These are phyloP conservation scores for Aelia acuminata DNA, from an alignment of 2,888 invertebrate species.

Conservation along the genomic window DNA sequence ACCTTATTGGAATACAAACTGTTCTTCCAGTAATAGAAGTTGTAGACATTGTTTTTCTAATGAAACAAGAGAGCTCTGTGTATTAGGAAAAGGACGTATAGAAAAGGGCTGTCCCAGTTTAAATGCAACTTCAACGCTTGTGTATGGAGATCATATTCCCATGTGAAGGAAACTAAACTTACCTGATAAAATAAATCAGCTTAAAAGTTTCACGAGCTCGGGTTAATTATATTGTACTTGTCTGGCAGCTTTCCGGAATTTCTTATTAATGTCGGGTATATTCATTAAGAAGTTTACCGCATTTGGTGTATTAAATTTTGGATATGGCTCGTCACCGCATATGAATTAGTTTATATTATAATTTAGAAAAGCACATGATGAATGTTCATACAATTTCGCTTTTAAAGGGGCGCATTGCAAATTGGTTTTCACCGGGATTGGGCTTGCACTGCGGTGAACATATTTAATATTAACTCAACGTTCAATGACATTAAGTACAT, in stretches of 20 bases:
- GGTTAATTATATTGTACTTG: not conserved
- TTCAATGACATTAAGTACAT: too few relatives aligned
- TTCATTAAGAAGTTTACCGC: not conserved
- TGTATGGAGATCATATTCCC: not conserved
- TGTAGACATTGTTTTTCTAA: constrained; percentile 15
- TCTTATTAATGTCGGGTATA: not conserved
- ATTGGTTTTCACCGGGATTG: too few relatives aligned
- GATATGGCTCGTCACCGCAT: too few relatives aligned
- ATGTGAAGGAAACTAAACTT: not conserved
- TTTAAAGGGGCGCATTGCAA: too few relatives aligned
- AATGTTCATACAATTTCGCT: too few relatives aligned
- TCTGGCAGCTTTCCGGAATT: not conserved
- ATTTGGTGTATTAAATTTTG: too few relatives aligned
- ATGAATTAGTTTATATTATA: too few relatives aligned
- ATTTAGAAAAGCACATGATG: too few relatives aligned
- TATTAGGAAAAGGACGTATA: not conserved
- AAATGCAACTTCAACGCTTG: not conserved
- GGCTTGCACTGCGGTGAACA: too few relatives aligned
- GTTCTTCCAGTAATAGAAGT: not conserved
- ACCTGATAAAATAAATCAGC: not conserved
- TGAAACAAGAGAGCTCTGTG: not conserved
- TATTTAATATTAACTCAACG: too few relatives aligned
- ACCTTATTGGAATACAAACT: constrained; percentile 14
- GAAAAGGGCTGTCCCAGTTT: not conserved
- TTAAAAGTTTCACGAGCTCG: not conserved